Evolutionary conservation across 2,797 vertebrate species (phyloP).

Genomic region (Trachops cirrhosus): DNA sequence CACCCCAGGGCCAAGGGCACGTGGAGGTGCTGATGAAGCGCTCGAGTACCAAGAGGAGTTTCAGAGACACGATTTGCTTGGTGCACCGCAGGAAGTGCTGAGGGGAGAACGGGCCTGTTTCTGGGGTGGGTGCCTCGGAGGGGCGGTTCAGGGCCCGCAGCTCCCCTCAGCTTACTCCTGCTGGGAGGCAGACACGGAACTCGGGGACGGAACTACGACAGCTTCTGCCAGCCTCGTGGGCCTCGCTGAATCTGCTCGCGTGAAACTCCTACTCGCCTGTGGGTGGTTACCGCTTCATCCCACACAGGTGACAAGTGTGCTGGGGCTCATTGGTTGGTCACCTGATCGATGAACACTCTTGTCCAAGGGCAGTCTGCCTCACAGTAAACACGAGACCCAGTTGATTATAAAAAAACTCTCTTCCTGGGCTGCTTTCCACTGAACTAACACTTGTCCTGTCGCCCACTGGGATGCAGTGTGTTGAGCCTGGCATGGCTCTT

Average conservation of each 20-base stretch:
- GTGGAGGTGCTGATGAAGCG: not conserved
- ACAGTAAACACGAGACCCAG: slow-evolving; percentile 19
- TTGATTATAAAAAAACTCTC: slow-evolving; percentile 31
- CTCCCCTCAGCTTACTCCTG: not conserved
- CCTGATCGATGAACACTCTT: slow-evolving; percentile 22
- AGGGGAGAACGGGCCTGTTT: not conserved
- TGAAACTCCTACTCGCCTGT: not conserved
- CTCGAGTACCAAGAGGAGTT: not conserved
- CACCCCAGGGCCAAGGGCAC: not conserved
- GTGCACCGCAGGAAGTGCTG: not conserved
- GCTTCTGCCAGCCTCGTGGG: not conserved
- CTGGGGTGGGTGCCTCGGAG: not conserved
- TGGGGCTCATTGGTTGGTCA: not conserved
- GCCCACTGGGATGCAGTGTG: not conserved
- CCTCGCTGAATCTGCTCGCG: not conserved
- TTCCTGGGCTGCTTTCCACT: slow-evolving; percentile 3
- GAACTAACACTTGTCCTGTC: slow-evolving; percentile 31
- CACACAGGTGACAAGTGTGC: not conserved
- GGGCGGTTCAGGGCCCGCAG: not conserved
- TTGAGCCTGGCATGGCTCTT: not conserved
- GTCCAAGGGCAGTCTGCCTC: slow-evolving; percentile 15
- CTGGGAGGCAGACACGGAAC: not conserved
- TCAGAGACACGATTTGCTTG: not conserved
- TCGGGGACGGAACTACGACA: not conserved
- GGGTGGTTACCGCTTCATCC: not conserved